These are phyloP conservation scores for Camelus bactrianus DNA, from an alignment of 2,113 vertebrate species.

Conservation along the genomic window DNA sequence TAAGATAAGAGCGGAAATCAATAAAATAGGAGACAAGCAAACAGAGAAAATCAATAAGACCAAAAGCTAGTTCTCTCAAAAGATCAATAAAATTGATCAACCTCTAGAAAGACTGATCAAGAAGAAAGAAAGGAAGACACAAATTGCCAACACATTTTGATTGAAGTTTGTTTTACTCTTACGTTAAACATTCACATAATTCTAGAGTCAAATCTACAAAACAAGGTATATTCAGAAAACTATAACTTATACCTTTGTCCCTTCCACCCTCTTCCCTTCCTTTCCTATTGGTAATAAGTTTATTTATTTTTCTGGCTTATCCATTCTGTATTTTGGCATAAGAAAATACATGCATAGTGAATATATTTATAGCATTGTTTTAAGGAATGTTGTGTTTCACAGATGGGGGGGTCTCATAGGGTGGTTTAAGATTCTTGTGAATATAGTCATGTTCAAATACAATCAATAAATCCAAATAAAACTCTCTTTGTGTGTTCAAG, in stretches of 20 bases:
- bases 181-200: not conserved
- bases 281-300: not conserved
- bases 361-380: not conserved
- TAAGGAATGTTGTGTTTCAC: not conserved
- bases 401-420: not conserved
- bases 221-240: not conserved
- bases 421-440: not conserved
- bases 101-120: conserved; percentile 44
- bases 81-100: conserved; percentile 68
- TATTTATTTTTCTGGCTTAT: not conserved
- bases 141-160: not conserved
- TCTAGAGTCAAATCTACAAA: conserved; percentile 3
- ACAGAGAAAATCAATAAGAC: conserved; percentile 64
- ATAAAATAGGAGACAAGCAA: conserved; percentile 53
- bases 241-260: too few species aligned
- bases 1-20: conserved; percentile 52
- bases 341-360: not conserved
- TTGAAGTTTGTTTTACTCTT: conserved; percentile 31
- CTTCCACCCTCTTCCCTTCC: not conserved
- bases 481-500: not conserved
- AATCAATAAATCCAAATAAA: not conserved
- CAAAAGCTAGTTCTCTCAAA: conserved; percentile 56
- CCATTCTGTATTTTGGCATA: not conserved
- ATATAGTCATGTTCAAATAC: not conserved
- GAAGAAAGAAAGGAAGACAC: conserved; percentile 41